Evolutionary conservation across 2,797 vertebrate genomes (phyloP), one percentile per base, ranked within the genome.

Genomic region (Delichon dasypus): DNA sequence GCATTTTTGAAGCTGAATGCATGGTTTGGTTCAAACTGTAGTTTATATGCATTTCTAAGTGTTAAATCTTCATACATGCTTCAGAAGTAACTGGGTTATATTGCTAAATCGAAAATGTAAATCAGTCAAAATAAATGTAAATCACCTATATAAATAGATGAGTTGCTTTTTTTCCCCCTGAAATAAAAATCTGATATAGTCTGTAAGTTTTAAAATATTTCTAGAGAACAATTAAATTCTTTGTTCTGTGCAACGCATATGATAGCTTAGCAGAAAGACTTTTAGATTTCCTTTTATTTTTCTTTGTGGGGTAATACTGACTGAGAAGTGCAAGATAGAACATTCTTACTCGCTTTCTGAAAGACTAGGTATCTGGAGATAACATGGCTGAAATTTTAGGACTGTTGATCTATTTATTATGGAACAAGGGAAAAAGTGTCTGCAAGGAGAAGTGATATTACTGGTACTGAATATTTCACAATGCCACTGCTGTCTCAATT

Each of bases 91-190:
- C 8, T 23, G 12, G 29, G 4, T 58, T 64, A 14, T 26, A 22
- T 51, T 87, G 38, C 29, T 87, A 50, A 73, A 73, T 61, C 47
- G 50, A n/a, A 92, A 71, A 36, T 4, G 3, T 53, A 34, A 26
- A 16, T 55, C 13, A 51, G 8, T 20, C 14, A 38, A 60, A 40
- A 60, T 60, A 60, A 60, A 61, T 29, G 38, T 29, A 61, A 40
- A 20, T 20, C 9, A 29, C 18, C 9, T 42, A 12, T 73, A 45
- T n/a, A 81, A 62, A 45, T 79, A 55, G 6, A 7, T 70, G 16
- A 25, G 6, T 13, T 65, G 13, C 23, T n/a, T 60, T 53, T 51
- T 53, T 51, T 8, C 1, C 1, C 4, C 4, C 7, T 8, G 8
- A 61, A 57, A 64, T 64, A 66, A 80, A 78, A 74, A 22, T 14